Evolutionary conservation across 2,888 invertebrate genomes (phyloP), one percentile per base, ranked within the genome.

Genomic region (Hyppa rectilinea): DNA sequence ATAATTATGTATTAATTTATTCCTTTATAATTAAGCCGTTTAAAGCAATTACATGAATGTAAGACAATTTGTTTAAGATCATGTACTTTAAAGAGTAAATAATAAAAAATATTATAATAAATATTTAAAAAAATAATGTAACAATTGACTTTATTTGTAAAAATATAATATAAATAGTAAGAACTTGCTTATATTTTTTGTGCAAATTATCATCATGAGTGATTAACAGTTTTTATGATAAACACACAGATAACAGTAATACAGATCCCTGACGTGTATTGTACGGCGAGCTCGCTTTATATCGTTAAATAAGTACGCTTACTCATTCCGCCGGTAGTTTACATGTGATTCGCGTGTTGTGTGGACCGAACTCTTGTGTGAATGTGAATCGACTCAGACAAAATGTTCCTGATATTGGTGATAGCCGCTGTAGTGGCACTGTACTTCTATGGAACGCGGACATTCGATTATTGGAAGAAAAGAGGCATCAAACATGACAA

Each of bases 401-500:
- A 86, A 87, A 89, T 91, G 87, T 85, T 87, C 36, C 58, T 88
- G 17, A 64, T 89, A 62, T 71, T 91, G 70, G 56, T 87, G 45
- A 23, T 87, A 14, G n/a, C 89, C 40, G 75, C 83, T 62, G 40
- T 91, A 55, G 73, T 87, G 62, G 34, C 82, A 5, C 70, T 92
- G 0, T 94, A 93, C 79, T 90, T 87, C 45, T 93, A 92, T 80
- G 91, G 94, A 65, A 87, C 89, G 20, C 82, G 89, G 64, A 92
- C 89, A 26, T 93, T 91, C 65, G 80, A 87, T 76, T 95, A 95
- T 76, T 95, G 95, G 95, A 91, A 90, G 71, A 90, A 90, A 61
- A 91, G 83, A 81, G 92, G 93, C 38, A 65, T 95, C 1, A 92
- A 93, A 89, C 89, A 94, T 91, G 94, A 92, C 43, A 83, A 87